Base-by-base conservation (phyloP, 2,797 vertebrate species). In the Rachycentron canadum region DNA sequence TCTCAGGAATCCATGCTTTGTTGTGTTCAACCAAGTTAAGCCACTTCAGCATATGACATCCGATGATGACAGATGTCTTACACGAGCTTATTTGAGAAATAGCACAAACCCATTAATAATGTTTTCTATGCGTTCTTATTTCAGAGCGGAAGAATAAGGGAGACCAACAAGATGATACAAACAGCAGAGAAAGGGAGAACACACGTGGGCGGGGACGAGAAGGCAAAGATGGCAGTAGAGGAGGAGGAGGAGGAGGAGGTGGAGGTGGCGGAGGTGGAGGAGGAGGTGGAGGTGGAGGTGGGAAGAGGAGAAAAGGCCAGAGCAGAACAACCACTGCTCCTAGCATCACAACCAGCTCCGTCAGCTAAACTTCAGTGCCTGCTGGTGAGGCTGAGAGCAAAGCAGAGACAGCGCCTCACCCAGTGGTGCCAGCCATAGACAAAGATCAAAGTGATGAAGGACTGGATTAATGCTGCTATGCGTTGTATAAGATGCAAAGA, bases 401-500 rank as follows among this genome's bases (percentile, higher is more conserved):
- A 64, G 19, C 57, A 75, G 61, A 85, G 70, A 81, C 74, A 21
- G 23, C 38, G 77, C 87, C 74, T 88, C 78, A 78, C 32, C 83
- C 83, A 67, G 62, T 79, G 47, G 66, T 67, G 38, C 56, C 78
- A 66, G 32, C 58, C 4, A 63, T 57, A 87, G 79, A 87, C 57
- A 68, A 86, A 90, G 60, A 73, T 76, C 61, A 73, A 76, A 80
- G 78, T 82, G 82, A 79, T 85, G 70, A 90, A 86, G 81, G 81
- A 89, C 91, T 81, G 93, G 87, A 92, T 92, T 92, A 86, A 91
- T 91, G 94, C 96, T 97, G 96, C 96, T 97, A 95, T 91, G 93
- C 92, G 91, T 94, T 95, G 72, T 83, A 78, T 82, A 90, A 93
- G 92, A 94, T 93, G 94, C 95, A 94, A 92, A 85, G 65, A 91